Percentiles rank a stretch among this genome's conserved stretches.
phyloP scores from a whole-genome alignment of 2,113 vertebrate genomes.

The Colistium nudipinnis region DNA sequence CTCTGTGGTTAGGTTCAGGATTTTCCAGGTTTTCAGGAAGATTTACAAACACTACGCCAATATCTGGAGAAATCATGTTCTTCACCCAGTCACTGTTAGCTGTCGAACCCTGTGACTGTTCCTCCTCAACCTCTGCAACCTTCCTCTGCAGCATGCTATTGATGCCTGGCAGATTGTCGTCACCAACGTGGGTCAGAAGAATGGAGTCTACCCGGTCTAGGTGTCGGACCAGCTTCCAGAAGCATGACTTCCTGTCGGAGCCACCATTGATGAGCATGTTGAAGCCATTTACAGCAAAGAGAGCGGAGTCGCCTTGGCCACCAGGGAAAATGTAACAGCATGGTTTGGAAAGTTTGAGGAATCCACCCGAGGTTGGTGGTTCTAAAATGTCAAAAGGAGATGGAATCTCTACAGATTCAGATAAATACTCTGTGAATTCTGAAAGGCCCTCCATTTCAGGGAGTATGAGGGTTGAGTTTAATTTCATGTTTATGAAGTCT shows the following conservation, averaged over 20 bases:
- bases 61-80: conserved; percentile 96
- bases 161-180: conserved; percentile 94
- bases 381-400: conserved; percentile 96
- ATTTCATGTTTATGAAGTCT: conserved; percentile 96
- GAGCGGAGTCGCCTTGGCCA: conserved; percentile 91
- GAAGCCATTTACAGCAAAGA: conserved; percentile 97
- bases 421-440: conserved; percentile 96
- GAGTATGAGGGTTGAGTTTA: conserved; percentile 91
- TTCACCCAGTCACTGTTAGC: conserved; percentile 97
- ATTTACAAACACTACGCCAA: conserved; percentile 95
- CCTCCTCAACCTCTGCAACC: conserved; percentile 92
- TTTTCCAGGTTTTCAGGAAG: conserved; percentile 90
- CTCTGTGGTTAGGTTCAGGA: conserved; percentile 85
- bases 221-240: conserved; percentile 97
- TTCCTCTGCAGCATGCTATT: conserved; percentile 97
- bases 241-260: conserved; percentile 94
- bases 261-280: conserved; percentile 98
- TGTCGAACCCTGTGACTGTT: conserved; percentile 94
- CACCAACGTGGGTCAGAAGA: conserved; percentile 93
- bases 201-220: conserved; percentile 96
- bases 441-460: conserved; percentile 98
- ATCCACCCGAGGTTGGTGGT: conserved; percentile 94
- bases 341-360: conserved; percentile 96
- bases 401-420: conserved; percentile 97
- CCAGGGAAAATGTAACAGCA: conserved; percentile 98